Evolutionary conservation across 2,888 invertebrate genomes (phyloP), one percentile per base, ranked within the genome.

Genomic region (Mystacides longicornis): DNA sequence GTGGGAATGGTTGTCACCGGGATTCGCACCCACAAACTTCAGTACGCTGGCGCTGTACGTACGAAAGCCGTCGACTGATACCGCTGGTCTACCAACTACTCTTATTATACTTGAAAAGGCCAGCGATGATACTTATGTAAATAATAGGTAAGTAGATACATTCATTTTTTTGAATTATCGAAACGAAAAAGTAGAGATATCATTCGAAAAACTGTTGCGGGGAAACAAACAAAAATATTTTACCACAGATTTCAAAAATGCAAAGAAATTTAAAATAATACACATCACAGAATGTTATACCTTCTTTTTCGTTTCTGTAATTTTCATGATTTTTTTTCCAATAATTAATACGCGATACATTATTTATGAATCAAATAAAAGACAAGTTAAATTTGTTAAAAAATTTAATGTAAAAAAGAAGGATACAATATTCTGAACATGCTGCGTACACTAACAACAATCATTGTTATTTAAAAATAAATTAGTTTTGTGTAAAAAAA

Each of bases 201-300:
- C 31, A 51, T 23, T 51, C 23, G 18, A 27, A 51, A 54, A 51
- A 51, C 9, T 52, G 55, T 55, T 52, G 51, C 52, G 52, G 52
- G 20, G 14, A 19, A 23, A 45, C 19, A 46, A 20, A n/a, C n/a
- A 5, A n/a, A 16, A 1, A 49, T 50, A 33, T 33, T 31, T n/a
- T n/a, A n/a, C 7, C 16, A 14, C 7, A 43, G 16, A 43, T 14
- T 43, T 5, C 16, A 45, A 20, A 7, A 45, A 45, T 20, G 19
- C 18, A 45, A 45, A 45, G 3, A 45, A 45, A 43, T 31, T 31
- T 9, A 9, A 31, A 31, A 9, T 31, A 7, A 14, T 31, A 14
- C 9, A 9, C 9, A 31, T 57, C 56, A 55, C 57, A 57, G 57
- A 60, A 56, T 56, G 53, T 47, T 50, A 47, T 31, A 42, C 54